Conservation (phyloP, 1,140 invertebrate species). For the Drosophila sturtevanti region DNA sequence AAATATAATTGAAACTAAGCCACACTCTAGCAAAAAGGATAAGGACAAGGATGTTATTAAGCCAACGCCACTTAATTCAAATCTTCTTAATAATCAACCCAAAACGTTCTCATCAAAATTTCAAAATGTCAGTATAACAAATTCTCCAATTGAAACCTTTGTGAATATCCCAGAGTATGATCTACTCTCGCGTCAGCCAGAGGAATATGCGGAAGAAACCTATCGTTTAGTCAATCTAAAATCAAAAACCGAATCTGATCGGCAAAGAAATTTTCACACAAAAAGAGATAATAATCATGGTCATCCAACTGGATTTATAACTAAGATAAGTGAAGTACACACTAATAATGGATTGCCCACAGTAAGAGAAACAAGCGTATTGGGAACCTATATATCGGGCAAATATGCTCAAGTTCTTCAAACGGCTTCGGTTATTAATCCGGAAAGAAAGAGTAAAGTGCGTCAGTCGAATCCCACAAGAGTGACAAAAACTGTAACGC, state of each 20-base stretch:
- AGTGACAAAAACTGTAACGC: constrained; percentile 55
- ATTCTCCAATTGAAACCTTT: constrained; percentile 57
- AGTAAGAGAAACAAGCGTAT: constrained; percentile 10
- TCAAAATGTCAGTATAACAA: constrained; percentile 31
- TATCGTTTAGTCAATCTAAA: constrained; percentile 86
- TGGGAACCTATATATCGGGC: constrained; percentile 35
- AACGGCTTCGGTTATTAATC: constrained; percentile 16
- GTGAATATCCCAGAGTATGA: constrained; percentile 89
- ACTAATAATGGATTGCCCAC: constrained; percentile 19
- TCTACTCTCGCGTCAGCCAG: constrained; percentile 91
- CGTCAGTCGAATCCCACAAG: constrained; percentile 50
- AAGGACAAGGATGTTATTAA: constrained; percentile 54
- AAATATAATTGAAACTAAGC: constrained; percentile 70
- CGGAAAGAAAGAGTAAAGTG: constrained; percentile 51
- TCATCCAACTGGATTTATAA: constrained; percentile 28
- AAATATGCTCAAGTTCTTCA: constrained; percentile 52
- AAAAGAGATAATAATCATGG: constrained; percentile 67
- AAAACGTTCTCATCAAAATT: constrained; percentile 35
- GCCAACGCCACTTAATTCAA: constrained; percentile 52
- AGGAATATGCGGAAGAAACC: constrained; percentile 90
- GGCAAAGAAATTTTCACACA: constrained; percentile 40
- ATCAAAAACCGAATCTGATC: constrained; percentile 61
- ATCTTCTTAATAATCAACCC: constrained; percentile 28
- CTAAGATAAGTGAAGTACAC: constrained; percentile 42
- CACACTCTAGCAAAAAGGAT: constrained; percentile 37